Percentiles rank a stretch among this genome's conserved stretches.
Conservation (phyloP, 2,888 invertebrate genomes). For the Arctia plantaginis region DNA sequence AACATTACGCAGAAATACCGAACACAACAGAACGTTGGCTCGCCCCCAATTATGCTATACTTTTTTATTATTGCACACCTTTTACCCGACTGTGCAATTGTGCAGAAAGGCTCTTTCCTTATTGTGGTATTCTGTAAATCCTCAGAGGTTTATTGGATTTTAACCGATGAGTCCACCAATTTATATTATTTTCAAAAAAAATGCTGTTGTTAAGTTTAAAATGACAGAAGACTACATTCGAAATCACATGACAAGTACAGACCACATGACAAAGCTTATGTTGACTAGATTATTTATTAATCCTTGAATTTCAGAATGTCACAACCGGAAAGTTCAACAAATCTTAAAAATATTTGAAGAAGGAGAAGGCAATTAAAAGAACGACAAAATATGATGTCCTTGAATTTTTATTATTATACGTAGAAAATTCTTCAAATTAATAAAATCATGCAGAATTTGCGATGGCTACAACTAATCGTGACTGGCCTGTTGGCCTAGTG, state of each 20-base stretch:
- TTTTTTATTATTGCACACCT: conserved; percentile 35
- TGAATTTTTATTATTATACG: not conserved
- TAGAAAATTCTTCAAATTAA: not conserved
- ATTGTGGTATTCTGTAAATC: not conserved
- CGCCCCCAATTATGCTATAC: conserved; percentile 32
- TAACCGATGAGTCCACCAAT: no score
- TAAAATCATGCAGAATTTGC: not conserved
- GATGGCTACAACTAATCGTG: not conserved
- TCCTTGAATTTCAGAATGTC: not conserved
- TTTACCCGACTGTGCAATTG: not conserved
- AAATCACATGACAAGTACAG: not conserved
- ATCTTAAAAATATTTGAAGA: not conserved
- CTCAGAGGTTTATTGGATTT: not conserved
- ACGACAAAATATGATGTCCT: not conserved
- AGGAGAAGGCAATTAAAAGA: not conserved
- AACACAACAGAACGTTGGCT: conserved; percentile 42
- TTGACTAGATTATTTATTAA: not conserved
- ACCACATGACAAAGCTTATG: not conserved
- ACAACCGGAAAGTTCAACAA: not conserved
- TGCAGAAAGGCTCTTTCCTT: not conserved
- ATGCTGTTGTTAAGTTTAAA: not conserved
- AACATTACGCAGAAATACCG: conserved; percentile 47
- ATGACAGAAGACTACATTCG: not conserved
- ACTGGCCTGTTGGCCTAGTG: no score
- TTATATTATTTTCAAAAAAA: no score